A percentile compares a stretch with the other conserved stretches of the same genome.
Evolutionary conservation across 2,888 invertebrate species (phyloP).

Genomic region (Mythimna impura): DNA sequence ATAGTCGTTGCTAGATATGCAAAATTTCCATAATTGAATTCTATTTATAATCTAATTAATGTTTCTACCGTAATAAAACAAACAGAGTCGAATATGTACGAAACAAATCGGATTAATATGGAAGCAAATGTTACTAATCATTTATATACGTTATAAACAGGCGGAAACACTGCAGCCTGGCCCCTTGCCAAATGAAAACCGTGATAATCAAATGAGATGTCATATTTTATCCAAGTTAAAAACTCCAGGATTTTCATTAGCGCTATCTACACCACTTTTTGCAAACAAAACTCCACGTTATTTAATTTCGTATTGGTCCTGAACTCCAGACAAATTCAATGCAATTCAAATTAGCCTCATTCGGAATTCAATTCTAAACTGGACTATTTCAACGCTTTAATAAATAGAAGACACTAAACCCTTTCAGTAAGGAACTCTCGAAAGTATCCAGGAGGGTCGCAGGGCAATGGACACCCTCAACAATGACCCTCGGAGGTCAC

Average conservation of each 20-base stretch:
- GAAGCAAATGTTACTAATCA: slow-evolving; percentile 51
- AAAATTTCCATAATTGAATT: background rate
- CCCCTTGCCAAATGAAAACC: slow-evolving; percentile 52
- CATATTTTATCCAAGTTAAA: slow-evolving; percentile 52
- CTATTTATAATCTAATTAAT: background rate
- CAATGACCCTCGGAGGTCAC: slow-evolving; percentile 71
- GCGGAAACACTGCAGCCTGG: slow-evolving; percentile 45
- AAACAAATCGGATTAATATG: slow-evolving; percentile 50
- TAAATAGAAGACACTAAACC: slow-evolving; percentile 61
- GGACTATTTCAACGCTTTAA: slow-evolving; percentile 31
- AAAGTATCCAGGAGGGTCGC: slow-evolving; percentile 63
- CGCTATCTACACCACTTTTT: slow-evolving; percentile 14
- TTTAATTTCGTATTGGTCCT: slow-evolving; percentile 14
- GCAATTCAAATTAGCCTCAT: slow-evolving; percentile 25
- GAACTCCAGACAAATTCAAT: slow-evolving; percentile 3
- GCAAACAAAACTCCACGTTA: slow-evolving; percentile 10
- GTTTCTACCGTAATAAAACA: slow-evolving; percentile 41
- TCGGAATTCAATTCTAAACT: slow-evolving; percentile 37
- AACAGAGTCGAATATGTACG: slow-evolving; percentile 28
- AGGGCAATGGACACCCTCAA: slow-evolving; percentile 73
- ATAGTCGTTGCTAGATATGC: background rate
- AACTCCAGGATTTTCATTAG: slow-evolving; percentile 39
- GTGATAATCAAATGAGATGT: slow-evolving; percentile 56
- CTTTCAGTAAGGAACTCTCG: slow-evolving; percentile 50
- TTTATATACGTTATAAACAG: slow-evolving; percentile 55